Evolutionary conservation across 2,888 invertebrate genomes (phyloP), one percentile per base, ranked within the genome.

Genomic region (Mythimna lalbum): DNA sequence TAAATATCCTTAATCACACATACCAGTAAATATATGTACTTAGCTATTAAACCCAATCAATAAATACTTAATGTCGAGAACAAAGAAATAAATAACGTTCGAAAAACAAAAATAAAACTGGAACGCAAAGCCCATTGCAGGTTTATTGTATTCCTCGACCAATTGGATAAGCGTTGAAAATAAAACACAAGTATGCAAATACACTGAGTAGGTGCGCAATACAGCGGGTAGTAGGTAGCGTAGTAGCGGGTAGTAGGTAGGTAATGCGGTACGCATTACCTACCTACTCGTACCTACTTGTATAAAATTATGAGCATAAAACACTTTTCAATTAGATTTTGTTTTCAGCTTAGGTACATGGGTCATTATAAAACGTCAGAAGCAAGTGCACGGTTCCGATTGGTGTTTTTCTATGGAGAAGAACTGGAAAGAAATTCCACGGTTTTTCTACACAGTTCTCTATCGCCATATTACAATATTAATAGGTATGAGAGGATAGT

Each of bases 161-260:
- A 62, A 63, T 62, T 55, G 50, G 27, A 19, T 63, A 60, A 53
- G 17, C 82, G 55, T 50, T 33, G 57, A 55, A 57, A 74, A 76
- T 79, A 74, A 77, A 66, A 73, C 31, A 75, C 23, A 63, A 69
- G 43, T 62, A 67, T 31, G 60, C 23, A 56, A 55, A 69, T 63
- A 55, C 27, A 62, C 23, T 60, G 50, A 50, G 39, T 12, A 39
- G 36, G 12, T 56, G 55, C 55, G 39, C 50, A 57, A 61, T 47
- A 66, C 33, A 33, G 4, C 5, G 27, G 27, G 27, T 27, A 27
- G 27, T n/a, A n/a, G n/a, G n/a, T n/a, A n/a, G n/a, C n/a, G n/a
- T n/a, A n/a, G n/a, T n/a, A n/a, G n/a, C n/a, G n/a, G n/a, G n/a
- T n/a, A n/a, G n/a, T n/a, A n/a, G n/a, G n/a, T n/a, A n/a, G n/a